A percentile compares a stretch with the other conserved stretches of the same genome.
Conservation (phyloP, 1,140 invertebrate species). For the Babylonia areolata region DNA sequence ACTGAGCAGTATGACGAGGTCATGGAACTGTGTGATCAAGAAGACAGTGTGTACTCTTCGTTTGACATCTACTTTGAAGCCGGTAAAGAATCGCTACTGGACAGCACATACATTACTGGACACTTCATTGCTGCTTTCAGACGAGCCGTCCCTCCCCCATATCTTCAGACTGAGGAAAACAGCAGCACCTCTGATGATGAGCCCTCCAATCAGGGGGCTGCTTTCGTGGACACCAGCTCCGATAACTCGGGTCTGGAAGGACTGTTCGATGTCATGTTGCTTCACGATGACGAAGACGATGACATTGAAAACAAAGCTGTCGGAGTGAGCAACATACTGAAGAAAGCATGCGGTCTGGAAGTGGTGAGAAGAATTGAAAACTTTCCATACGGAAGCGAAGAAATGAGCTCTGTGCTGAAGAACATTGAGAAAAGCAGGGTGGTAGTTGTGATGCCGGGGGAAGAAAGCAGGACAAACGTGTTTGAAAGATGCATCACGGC, state of each 20-base stretch:
- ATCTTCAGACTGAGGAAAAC: background rate
- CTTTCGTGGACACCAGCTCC: background rate
- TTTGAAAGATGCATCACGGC: background rate
- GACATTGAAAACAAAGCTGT: conserved; percentile 20
- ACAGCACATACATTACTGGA: background rate
- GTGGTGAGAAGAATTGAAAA: conserved; percentile 12
- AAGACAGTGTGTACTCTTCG: background rate
- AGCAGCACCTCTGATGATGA: background rate
- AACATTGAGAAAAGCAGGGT: conserved; percentile 6
- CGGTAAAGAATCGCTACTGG: background rate
- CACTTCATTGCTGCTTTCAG: background rate
- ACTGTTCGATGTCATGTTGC: background rate
- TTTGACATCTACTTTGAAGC: background rate
- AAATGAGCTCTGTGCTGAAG: background rate
- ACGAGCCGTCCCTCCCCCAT: background rate
- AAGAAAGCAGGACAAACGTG: background rate
- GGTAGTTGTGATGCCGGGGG: background rate
- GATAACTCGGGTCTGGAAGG: background rate
- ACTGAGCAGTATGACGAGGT: conserved; percentile 9
- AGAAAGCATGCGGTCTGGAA: background rate
- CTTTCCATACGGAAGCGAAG: background rate
- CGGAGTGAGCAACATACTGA: background rate
- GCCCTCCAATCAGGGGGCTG: background rate
- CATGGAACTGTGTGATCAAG: background rate
- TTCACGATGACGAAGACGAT: conserved; percentile 1